Percentiles rank a stretch among this genome's conserved stretches.
Conservation (phyloP, 2,113 vertebrate genomes). For the Neotragus moschatus region DNA sequence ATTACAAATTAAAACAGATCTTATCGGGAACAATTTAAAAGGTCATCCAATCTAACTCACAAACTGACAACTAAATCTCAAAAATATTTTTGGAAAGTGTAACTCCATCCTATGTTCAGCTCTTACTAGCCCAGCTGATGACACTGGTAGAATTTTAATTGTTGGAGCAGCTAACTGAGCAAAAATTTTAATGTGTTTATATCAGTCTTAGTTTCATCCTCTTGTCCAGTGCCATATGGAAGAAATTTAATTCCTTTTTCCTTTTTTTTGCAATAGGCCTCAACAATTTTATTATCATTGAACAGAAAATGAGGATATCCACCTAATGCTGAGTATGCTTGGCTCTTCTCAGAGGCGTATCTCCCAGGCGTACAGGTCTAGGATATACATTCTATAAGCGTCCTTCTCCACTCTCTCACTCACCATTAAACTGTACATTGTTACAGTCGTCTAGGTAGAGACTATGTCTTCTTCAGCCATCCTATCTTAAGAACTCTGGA, state of each 20-base stretch:
- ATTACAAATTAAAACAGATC: neutral
- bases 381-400: neutral
- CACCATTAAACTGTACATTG: neutral
- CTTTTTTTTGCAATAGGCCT: neutral
- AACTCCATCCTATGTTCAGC: neutral
- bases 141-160: neutral
- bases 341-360: neutral
- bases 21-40: neutral
- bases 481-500: neutral
- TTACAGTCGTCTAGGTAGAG: neutral
- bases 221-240: neutral
- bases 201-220: neutral
- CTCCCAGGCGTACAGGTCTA: neutral
- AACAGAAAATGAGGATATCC: neutral
- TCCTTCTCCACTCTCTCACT: neutral
- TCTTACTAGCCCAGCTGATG: neutral
- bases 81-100: neutral
- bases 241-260: neutral
- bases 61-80: neutral
- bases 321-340: neutral
- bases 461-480: neutral
- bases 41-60: neutral
- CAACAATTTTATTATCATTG: neutral
- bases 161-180: neutral
- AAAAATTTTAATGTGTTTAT: neutral